A percentile compares a stretch with the other conserved stretches of the same genome.
phyloP scores from a whole-genome alignment of 2,113 vertebrate species.

The Calidris pygmaea region DNA sequence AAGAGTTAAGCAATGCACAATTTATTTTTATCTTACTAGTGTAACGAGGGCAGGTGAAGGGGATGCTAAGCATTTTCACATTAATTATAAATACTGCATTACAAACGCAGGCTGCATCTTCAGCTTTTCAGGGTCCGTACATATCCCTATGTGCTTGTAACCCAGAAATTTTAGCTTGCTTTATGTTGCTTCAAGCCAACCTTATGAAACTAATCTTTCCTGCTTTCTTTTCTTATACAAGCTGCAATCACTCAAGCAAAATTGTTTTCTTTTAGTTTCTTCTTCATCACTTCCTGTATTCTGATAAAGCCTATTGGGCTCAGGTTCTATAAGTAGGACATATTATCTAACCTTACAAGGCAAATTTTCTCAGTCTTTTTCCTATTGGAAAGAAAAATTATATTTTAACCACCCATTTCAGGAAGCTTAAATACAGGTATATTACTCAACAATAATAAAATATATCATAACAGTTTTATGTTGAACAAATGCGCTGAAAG shows the following conservation, averaged over 20 bases:
- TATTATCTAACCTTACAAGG: background rate
- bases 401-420: background rate
- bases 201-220: background rate
- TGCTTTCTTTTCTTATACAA: slow-evolving; percentile 8
- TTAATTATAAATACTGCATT: slow-evolving; percentile 15
- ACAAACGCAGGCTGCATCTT: background rate
- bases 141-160: background rate
- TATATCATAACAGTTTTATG: background rate
- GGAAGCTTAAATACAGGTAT: background rate
- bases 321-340: background rate
- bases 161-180: background rate
- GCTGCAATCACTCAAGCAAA: slow-evolving; percentile 14
- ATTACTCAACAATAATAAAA: background rate
- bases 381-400: background rate
- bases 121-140: background rate
- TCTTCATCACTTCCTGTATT: background rate
- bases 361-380: background rate
- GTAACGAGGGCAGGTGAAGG: slow-evolving; percentile 20
- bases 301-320: background rate
- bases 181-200: background rate
- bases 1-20: background rate
- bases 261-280: slow-evolving; percentile 8
- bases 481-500: background rate
- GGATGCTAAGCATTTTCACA: background rate
- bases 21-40: slow-evolving; percentile 36